Evolutionary conservation across 2,113 vertebrate species (phyloP), one percentile per base, ranked within the genome.

Genomic region (Rhodinocichla rosea): DNA sequence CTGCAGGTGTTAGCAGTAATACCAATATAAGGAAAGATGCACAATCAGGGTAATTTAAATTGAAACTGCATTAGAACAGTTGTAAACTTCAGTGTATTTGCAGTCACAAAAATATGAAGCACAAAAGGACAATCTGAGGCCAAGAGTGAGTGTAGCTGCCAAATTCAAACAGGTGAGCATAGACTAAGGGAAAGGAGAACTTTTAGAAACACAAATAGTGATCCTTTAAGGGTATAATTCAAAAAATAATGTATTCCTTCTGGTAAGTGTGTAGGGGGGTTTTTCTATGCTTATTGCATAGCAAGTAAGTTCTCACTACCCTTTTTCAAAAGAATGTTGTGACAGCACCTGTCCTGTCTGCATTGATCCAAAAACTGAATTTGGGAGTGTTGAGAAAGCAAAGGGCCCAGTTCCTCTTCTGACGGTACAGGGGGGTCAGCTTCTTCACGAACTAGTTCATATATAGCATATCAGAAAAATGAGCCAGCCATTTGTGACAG

Each of bases 21-120:
- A 71, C 53, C 74, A 39, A 69, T 74, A 81, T 10, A 71, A 74
- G 45, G 60, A 57, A 59, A 84, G 67, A 52, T 65, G 15, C 24
- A 59, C 84, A 70, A 65, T 89, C 47, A 32, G 27, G 6, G 15
- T 73, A 65, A 75, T 95, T 62, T 95, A 90, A 92, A 94, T 47
- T 64, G 77, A 88, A 87, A 76, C 40, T 70, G 18, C 1, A 2
- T 23, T 68, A 78, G 84, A 95, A 87, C 59, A 94, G 45, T 83
- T 53, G 21, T 79, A 73, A 94, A 94, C 35, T 90, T 93, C 65
- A 90, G 35, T 84, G 93, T 94, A 85, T 91, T 49, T 92, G 70
- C 77, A 93, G 67, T 83, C 39, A 82, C 49, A 44, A 30, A 93
- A 67, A 52, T 60, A 40, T 7, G 32, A 56, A 84, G 37, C 49